phyloP scores from a whole-genome alignment of 2,888 invertebrate species.

The Griposia aprilina region DNA sequence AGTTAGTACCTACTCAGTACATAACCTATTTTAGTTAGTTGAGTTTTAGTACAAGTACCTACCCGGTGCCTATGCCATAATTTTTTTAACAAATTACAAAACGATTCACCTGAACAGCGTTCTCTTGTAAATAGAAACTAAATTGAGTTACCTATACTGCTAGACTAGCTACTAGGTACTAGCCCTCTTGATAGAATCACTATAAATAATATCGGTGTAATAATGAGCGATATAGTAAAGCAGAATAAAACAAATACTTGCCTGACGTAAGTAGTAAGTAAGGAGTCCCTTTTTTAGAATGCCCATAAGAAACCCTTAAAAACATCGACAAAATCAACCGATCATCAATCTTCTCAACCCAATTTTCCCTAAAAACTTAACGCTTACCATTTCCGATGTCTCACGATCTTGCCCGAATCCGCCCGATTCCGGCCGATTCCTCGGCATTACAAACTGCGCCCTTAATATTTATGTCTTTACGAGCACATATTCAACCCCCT shows the following conservation, averaged over 20 bases:
- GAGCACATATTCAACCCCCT: conserved; percentile 62
- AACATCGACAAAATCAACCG: conserved; percentile 30
- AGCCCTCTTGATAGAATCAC: neutral
- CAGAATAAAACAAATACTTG: neutral
- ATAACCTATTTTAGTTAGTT: too few relatives aligned
- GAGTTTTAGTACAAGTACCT: too few relatives aligned
- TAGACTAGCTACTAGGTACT: neutral
- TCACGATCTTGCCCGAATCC: conserved; percentile 24
- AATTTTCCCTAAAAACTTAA: conserved; percentile 47
- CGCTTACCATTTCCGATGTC: conserved; percentile 20
- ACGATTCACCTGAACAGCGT: neutral
- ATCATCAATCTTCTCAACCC: conserved; percentile 51
- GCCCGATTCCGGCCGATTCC: conserved; percentile 18
- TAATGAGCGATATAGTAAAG: neutral
- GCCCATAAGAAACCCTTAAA: conserved; percentile 26
- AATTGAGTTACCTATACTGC: neutral
- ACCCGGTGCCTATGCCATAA: too few relatives aligned
- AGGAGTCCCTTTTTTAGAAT: conserved; percentile 4
- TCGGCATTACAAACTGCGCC: conserved; percentile 54
- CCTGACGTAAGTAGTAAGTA: neutral
- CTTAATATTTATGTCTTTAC: conserved; percentile 59
- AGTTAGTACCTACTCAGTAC: too few relatives aligned
- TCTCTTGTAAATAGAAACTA: neutral
- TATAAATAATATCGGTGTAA: too few relatives aligned
- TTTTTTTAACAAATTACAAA: neutral